Evolutionary conservation across 1,140 invertebrate genomes (phyloP), one percentile per base, ranked within the genome.

Genomic region (Apocrypta bakeri): DNA sequence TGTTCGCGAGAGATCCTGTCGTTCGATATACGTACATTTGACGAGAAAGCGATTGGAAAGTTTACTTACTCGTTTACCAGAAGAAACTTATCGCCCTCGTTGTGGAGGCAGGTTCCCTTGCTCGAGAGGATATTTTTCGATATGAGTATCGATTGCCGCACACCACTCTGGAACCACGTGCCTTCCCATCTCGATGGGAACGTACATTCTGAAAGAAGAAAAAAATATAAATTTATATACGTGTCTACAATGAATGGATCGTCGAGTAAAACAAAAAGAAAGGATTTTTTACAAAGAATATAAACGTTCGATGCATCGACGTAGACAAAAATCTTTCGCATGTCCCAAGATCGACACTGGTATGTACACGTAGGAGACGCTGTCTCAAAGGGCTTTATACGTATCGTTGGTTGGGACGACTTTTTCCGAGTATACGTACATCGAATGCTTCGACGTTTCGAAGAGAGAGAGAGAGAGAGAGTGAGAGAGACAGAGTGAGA

Each of bases 161-260:
- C 95, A 61, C 96, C 96, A 82, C 95, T 96, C 89, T 97, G 96
- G 91, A 97, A 97, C 96, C 96, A 97, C 80, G 94, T 95, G 80
- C 96, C 96, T 86, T 96, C 94, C 96, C 96, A 97, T 81, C 93
- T 93, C 73, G 93, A 92, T 82, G 96, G 96, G 92, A 97, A 96
- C 84, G 94, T 93, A 91, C 96, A 97, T 89, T 95, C 95, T 94
- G 93, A 85, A 91, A 92, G 77, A 86, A 75, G 79, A 84, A 85
- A 83, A 79, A 6, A 61, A 27, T 29, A 42, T 63, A 74, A 82
- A 81, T 85, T 72, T 31, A 29, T 14, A n/a, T 2, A 56, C 48
- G 21, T 21, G 40, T 11, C 1, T 12, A 42, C 9, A n/a, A n/a
- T n/a, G n/a, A n/a, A 37, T 37, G 3, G 37, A 6, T 37, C 9